Percentiles rank a stretch among this genome's conserved stretches.
Evolutionary conservation across 2,113 vertebrate genomes (phyloP).

Genomic region (Hemicordylus capensis): DNA sequence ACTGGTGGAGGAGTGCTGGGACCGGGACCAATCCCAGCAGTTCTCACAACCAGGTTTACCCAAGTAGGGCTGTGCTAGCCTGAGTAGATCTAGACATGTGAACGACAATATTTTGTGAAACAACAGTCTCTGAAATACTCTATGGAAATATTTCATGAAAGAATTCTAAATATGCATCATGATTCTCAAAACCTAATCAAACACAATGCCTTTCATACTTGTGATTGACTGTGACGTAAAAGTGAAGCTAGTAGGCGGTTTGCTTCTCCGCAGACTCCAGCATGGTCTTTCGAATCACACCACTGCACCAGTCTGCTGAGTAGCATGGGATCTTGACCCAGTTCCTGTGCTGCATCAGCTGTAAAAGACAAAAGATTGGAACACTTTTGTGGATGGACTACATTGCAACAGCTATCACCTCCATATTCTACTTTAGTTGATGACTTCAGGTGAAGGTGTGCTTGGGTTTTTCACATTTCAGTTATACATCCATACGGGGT

Average conservation of each 20-base stretch:
- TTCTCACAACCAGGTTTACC: no score
- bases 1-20: no score
- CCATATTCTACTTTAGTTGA: not conserved
- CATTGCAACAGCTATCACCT: not conserved
- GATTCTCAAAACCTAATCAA: accelerated
- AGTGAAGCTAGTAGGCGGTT: conserved; percentile 85
- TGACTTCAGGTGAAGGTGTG: not conserved
- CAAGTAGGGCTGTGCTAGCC: no score
- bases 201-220: conserved; percentile 57
- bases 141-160: not conserved
- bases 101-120: not conserved
- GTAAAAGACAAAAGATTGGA: conserved; percentile 28
- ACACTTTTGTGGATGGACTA: not conserved
- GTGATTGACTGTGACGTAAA: conserved; percentile 83
- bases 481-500: not conserved
- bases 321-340: conserved; percentile 81
- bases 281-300: conserved; percentile 80
- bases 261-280: conserved; percentile 80
- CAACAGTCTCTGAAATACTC: not conserved
- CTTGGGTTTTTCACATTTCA: not conserved
- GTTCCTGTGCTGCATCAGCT: conserved; percentile 83
- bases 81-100: no score
- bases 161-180: no score
- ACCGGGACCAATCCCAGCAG: no score
- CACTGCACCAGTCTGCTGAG: conserved; percentile 84